A percentile compares a stretch with the other conserved stretches of the same genome.
These are phyloP conservation scores for Gymnothorax reevesii DNA, from an alignment of 2,797 vertebrate genomes.

Conservation along the genomic window DNA sequence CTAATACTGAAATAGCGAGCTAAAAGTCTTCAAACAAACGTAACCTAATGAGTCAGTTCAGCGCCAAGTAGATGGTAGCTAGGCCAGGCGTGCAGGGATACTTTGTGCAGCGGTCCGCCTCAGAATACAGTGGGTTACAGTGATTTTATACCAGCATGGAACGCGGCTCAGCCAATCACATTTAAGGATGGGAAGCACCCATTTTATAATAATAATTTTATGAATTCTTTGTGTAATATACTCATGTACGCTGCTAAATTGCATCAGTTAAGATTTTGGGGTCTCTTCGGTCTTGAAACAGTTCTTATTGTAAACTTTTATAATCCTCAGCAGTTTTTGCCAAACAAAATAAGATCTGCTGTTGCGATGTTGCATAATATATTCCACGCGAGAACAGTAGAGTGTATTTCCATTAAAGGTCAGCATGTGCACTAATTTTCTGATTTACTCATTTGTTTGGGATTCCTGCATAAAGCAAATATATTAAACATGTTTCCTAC, in stretches of 20 bases:
- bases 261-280: slow-evolving; percentile 61
- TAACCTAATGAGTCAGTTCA: too few relatives aligned
- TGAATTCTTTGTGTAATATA: slow-evolving; percentile 12
- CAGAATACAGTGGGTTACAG: too few relatives aligned
- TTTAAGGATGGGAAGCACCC: background rate
- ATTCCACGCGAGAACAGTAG: slow-evolving; percentile 66
- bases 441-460: background rate
- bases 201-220: slow-evolving; percentile 20
- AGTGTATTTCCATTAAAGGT: slow-evolving; percentile 60
- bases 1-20: too few relatives aligned
- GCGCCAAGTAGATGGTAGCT: too few relatives aligned
- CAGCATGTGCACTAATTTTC: slow-evolving; percentile 57
- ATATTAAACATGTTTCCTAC: background rate
- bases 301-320: slow-evolving; percentile 69
- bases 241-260: slow-evolving; percentile 45
- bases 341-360: slow-evolving; percentile 66
- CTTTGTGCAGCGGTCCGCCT: too few relatives aligned
- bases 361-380: slow-evolving; percentile 47
- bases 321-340: slow-evolving; percentile 70
- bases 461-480: slow-evolving; percentile 29
- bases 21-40: too few relatives aligned
- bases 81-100: too few relatives aligned
- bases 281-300: slow-evolving; percentile 43
- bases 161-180: background rate
- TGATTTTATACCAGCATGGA: too few relatives aligned